Conservation (phyloP, 2,888 invertebrate species). For the Sphaerophoria rueppellii region DNA sequence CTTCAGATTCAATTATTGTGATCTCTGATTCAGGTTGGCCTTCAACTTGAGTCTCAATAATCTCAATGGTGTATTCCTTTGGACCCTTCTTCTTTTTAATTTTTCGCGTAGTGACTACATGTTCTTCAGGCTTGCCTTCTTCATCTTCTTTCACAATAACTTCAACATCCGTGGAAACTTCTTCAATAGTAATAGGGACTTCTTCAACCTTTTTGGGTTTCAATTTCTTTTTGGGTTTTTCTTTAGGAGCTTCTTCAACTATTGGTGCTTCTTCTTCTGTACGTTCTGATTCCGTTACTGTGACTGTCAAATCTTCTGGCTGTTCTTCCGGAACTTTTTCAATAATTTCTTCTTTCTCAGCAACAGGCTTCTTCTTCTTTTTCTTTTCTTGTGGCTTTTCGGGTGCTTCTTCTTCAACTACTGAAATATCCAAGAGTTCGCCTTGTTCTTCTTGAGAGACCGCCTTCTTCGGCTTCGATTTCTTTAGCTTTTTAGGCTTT, state of each 20-base stretch:
- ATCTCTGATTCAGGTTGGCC: conserved; percentile 81
- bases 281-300: conserved; percentile 63
- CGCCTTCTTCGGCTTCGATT: conserved; percentile 74
- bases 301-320: conserved; percentile 63
- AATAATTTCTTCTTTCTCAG: conserved; percentile 75
- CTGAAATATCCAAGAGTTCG: conserved; percentile 75
- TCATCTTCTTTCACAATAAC: conserved; percentile 76
- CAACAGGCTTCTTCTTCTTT: conserved; percentile 76
- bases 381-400: conserved; percentile 75
- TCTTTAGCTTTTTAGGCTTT: conserved; percentile 78
- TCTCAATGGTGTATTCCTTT: conserved; percentile 82
- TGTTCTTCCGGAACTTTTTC: conserved; percentile 63
- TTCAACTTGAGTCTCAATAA: conserved; percentile 82
- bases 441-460: conserved; percentile 72
- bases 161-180: conserved; percentile 77
- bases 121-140: conserved; percentile 79
- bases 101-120: conserved; percentile 82
- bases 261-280: conserved; percentile 66
- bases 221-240: conserved; percentile 72
- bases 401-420: conserved; percentile 76
- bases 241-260: conserved; percentile 52
- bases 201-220: conserved; percentile 74
- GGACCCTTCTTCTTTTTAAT: conserved; percentile 82
- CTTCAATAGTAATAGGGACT: conserved; percentile 74
- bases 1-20: conserved; percentile 79